These are phyloP conservation scores for Ophion slaviceki DNA, from an alignment of 2,888 invertebrate genomes.

Conservation along the genomic window DNA sequence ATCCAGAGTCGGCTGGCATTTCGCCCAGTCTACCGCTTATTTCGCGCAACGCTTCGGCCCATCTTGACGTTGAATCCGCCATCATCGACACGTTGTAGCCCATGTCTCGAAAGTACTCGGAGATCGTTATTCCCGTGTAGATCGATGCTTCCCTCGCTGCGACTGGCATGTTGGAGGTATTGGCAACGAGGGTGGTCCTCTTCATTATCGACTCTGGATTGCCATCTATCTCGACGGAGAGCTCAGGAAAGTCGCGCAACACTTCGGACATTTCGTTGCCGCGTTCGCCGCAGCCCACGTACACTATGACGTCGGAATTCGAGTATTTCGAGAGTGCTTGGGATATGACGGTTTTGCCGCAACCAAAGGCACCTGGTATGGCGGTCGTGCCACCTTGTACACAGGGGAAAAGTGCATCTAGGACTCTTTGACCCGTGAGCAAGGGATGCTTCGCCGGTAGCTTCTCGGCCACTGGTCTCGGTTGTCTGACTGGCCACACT, in stretches of 20 bases:
- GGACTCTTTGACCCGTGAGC: constrained; percentile 97
- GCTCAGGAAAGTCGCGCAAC: constrained; percentile 89
- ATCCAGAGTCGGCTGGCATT: constrained; percentile 99
- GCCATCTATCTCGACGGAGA: constrained; percentile 88
- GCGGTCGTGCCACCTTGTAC: constrained; percentile 94
- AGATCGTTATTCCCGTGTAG: constrained; percentile 98
- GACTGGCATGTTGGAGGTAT: constrained; percentile 96
- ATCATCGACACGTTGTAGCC: constrained; percentile 98
- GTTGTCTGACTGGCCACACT: constrained; percentile 98
- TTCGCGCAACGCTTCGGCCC: constrained; percentile 92
- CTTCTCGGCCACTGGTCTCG: constrained; percentile 97
- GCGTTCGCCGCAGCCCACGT: constrained; percentile 90
- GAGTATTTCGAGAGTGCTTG: constrained; percentile 90
- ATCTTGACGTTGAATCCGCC: constrained; percentile 91
- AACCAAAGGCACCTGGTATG: constrained; percentile 92
- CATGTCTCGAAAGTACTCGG: constrained; percentile 99
- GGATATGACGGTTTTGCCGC: constrained; percentile 90
- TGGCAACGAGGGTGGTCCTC: constrained; percentile 89
- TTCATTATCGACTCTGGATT: constrained; percentile 89
- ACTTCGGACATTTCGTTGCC: constrained; percentile 91
- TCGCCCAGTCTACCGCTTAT: constrained; percentile 99
- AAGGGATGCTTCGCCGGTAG: constrained; percentile 97
- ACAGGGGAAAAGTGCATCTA: constrained; percentile 99
- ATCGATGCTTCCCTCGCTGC: constrained; percentile 99
- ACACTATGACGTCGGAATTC: constrained; percentile 90